phyloP scores from a whole-genome alignment of 2,797 vertebrate species.

The Cossypha dichroa region DNA sequence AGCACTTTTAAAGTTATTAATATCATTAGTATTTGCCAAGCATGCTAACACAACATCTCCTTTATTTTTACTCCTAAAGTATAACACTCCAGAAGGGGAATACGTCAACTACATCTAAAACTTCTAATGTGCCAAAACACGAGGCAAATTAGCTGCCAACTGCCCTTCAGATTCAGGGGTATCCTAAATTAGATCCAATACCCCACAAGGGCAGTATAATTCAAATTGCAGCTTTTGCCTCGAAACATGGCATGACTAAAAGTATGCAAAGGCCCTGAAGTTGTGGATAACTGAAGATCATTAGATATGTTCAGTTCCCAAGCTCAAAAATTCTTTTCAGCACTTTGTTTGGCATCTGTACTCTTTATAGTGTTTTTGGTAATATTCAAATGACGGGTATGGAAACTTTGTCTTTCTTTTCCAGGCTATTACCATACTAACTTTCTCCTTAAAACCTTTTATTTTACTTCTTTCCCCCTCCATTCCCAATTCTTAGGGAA shows the following conservation, averaged over 20 bases:
- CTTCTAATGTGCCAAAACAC: neutral
- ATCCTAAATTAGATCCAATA: neutral
- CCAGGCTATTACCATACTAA: neutral
- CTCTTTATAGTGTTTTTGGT: neutral
- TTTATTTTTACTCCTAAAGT: neutral
- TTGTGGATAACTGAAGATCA: neutral
- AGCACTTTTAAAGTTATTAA: conserved; percentile 7
- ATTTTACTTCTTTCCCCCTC: accelerated
- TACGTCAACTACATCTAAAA: neutral
- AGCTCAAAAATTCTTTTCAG: neutral
- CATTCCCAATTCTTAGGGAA: neutral
- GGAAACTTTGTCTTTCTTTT: neutral
- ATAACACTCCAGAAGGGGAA: neutral
- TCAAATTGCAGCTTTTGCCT: neutral
- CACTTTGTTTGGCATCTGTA: neutral
- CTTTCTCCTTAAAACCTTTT: neutral
- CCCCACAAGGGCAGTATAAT: neutral
- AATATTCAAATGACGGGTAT: neutral
- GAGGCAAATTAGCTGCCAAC: neutral
- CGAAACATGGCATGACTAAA: neutral
- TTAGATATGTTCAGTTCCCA: neutral
- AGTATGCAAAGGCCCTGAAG: neutral
- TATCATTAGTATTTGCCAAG: neutral
- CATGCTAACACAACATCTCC: neutral
- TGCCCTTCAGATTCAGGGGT: neutral